Conservation (phyloP, 1,140 invertebrate species). For the Zaprionus gabonicus region DNA sequence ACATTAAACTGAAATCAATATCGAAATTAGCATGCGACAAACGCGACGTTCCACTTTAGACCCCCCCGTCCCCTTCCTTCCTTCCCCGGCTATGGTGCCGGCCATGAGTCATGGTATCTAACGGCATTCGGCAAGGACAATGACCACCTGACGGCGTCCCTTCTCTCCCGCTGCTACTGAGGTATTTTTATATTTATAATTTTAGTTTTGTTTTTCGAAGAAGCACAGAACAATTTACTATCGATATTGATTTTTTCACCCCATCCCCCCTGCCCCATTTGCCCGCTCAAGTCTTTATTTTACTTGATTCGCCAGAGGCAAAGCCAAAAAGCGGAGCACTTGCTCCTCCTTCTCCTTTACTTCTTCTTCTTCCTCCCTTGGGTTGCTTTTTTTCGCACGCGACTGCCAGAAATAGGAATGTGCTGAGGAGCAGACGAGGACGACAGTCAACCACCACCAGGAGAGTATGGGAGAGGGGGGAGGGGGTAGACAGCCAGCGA, state of each 20-base stretch:
- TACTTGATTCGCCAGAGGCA: conserved; percentile 53
- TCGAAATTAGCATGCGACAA: conserved; percentile 51
- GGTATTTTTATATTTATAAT: conserved; percentile 11
- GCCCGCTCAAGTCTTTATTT: conserved; percentile 48
- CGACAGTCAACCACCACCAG: conserved; percentile 47
- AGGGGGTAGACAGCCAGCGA: neutral
- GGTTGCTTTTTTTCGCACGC: conserved; percentile 54
- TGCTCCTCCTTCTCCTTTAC: conserved; percentile 8
- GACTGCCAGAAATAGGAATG: conserved; percentile 50
- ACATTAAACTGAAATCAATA: conserved; percentile 64
- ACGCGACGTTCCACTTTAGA: conserved; percentile 1
- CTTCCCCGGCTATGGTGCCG: neutral
- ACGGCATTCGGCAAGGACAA: conserved; percentile 52
- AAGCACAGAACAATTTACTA: conserved; percentile 48
- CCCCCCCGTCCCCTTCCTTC: neutral
- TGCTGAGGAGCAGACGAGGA: conserved; percentile 25
- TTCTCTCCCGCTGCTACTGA: conserved; percentile 23
- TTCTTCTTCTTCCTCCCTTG: conserved; percentile 17
- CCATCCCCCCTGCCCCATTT: neutral
- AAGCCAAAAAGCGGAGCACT: conserved; percentile 34
- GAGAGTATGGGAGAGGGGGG: conserved; percentile 22
- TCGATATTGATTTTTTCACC: conserved; percentile 73
- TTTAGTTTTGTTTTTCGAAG: conserved; percentile 2
- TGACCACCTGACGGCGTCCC: conserved; percentile 70
- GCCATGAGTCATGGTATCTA: conserved; percentile 9